These are phyloP conservation scores for Synergus laeviventris DNA, from an alignment of 2,888 invertebrate species.

Conservation along the genomic window DNA sequence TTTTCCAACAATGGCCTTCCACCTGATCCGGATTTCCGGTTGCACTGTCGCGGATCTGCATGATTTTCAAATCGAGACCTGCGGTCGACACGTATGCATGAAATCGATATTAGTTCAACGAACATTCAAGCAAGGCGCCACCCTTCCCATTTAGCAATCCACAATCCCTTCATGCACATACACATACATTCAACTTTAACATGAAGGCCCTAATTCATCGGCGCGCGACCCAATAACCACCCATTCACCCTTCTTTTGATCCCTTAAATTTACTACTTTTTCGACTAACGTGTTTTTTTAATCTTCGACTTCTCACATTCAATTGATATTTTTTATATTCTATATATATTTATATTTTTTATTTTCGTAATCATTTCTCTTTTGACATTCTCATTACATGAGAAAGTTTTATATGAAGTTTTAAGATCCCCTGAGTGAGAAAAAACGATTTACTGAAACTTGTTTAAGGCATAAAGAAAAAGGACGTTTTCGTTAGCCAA, in stretches of 20 bases:
- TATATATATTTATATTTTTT: no score
- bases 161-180: conserved; percentile 35
- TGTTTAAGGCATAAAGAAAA: no score
- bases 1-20: conserved; percentile 34
- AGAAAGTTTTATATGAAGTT: not conserved
- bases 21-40: conserved; percentile 45
- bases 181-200: conserved; percentile 40
- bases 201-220: conserved; percentile 12
- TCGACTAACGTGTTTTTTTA: conserved; percentile 32
- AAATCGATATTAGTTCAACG: conserved; percentile 74
- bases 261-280: conserved; percentile 1
- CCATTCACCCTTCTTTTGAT: conserved; percentile 30
- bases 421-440: not conserved
- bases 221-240: conserved; percentile 17
- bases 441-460: no score
- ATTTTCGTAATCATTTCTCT: no score
- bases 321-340: conserved; percentile 15
- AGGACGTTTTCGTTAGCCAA: no score
- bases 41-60: conserved; percentile 50
- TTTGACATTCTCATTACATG: no score
- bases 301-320: conserved; percentile 37
- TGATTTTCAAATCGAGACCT: conserved; percentile 51
- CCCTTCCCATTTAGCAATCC: conserved; percentile 46
- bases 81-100: conserved; percentile 38
- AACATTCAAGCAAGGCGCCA: conserved; percentile 69